Percentiles rank a stretch among this genome's conserved stretches.
Conservation (phyloP, 1,140 invertebrate genomes). For the Anagrus nilaparvatae region DNA sequence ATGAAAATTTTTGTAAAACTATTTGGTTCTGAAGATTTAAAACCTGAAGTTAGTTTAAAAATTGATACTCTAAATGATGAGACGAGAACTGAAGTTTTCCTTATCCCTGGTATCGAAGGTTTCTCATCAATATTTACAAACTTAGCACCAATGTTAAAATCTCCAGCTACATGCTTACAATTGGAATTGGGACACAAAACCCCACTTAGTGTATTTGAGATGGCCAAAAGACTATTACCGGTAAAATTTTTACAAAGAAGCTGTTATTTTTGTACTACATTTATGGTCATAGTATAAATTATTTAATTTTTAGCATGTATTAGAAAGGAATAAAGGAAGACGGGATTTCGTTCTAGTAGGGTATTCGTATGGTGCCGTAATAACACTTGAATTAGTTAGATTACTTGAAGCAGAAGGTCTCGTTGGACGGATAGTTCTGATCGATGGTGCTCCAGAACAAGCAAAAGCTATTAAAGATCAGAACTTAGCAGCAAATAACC, state of each 20-base stretch:
- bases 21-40: conserved; percentile 23
- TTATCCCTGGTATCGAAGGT: conserved; percentile 61
- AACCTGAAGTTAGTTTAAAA: conserved; percentile 24
- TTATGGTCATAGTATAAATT: too few relatives aligned
- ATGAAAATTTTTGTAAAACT: conserved; percentile 30
- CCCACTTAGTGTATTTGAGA: conserved; percentile 17
- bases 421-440: conserved; percentile 29
- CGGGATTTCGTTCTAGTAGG: conserved; percentile 35
- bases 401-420: conserved; percentile 32
- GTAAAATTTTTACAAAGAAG: conserved; percentile 20
- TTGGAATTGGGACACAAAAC: conserved; percentile 20
- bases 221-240: conserved; percentile 33
- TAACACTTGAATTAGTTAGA: conserved; percentile 35
- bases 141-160: conserved; percentile 42
- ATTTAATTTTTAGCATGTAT: conserved; percentile 25
- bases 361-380: conserved; percentile 37
- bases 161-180: conserved; percentile 53
- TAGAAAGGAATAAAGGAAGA: conserved; percentile 23
- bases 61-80: conserved; percentile 25
- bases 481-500: conserved; percentile 13
- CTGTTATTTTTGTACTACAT: neutral
- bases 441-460: conserved; percentile 39
- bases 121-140: conserved; percentile 41
- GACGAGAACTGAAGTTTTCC: conserved; percentile 41
- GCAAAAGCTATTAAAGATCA: conserved; percentile 25